These are phyloP conservation scores for Notiomystis cincta DNA, from an alignment of 2,113 vertebrate genomes.

Conservation along the genomic window DNA sequence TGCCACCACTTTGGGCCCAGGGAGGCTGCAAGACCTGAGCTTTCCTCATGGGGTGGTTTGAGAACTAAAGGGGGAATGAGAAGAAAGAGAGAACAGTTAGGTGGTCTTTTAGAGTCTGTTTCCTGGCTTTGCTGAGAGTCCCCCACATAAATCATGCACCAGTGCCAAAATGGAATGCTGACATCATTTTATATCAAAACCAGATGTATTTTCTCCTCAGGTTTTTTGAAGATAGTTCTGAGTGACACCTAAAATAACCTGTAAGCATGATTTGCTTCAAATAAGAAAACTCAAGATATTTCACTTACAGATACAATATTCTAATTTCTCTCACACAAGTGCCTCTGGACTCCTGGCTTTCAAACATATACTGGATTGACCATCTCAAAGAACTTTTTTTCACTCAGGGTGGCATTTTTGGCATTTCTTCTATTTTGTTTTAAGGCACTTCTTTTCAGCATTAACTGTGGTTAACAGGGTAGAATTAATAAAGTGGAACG, in stretches of 20 bases:
- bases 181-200: not conserved
- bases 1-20: not conserved
- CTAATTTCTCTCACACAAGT: not conserved
- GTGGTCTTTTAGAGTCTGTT: not conserved
- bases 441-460: not conserved
- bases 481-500: not conserved
- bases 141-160: fast-evolving
- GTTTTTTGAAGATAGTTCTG: not conserved
- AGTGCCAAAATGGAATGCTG: not conserved
- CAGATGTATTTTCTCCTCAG: not conserved
- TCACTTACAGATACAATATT: not conserved
- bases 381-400: not conserved
- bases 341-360: not conserved
- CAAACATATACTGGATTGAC: not conserved
- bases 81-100: not conserved
- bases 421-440: not conserved
- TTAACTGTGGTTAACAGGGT: not conserved
- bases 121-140: not conserved
- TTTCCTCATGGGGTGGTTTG: not conserved
- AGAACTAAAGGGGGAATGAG: not conserved
- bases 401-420: not conserved
- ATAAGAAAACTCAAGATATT: not conserved
- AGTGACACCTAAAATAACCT: not conserved
- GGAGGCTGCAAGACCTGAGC: not conserved
- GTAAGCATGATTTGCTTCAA: not conserved